These are phyloP conservation scores for Equus quagga DNA, from an alignment of 2,113 vertebrate species.

Conservation along the genomic window DNA sequence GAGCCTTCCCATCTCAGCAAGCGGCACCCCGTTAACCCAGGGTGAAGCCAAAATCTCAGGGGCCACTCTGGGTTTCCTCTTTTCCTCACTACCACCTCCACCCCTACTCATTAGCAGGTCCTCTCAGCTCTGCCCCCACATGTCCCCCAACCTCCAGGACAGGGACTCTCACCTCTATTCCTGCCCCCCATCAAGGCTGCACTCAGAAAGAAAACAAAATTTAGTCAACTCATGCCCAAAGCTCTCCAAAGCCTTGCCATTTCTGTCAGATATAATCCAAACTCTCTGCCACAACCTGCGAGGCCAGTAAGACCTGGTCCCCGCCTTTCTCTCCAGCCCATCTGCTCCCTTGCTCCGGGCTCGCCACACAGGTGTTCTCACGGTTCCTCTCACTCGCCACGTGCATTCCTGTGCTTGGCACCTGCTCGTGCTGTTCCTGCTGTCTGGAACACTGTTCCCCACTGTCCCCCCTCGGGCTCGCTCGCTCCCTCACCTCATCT, in stretches of 20 bases:
- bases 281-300: accelerated
- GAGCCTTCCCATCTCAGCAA: no score
- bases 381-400: accelerated
- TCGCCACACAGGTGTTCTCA: not conserved
- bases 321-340: not conserved
- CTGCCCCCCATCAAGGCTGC: not conserved
- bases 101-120: accelerated
- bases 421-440: accelerated
- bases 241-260: no score
- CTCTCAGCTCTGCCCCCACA: not conserved
- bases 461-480: accelerated
- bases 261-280: no score
- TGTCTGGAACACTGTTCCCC: not conserved
- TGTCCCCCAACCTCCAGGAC: not conserved
- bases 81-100: no score
- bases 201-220: not conserved
- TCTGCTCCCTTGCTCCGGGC: no score
- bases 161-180: accelerated
- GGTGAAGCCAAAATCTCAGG: not conserved
- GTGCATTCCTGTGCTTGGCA: not conserved
- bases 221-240: accelerated
- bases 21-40: not conserved
- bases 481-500: not conserved
- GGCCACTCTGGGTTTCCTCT: no score
- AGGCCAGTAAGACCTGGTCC: not conserved